A percentile compares a stretch with the other conserved stretches of the same genome.
phyloP scores from a whole-genome alignment of 2,888 invertebrate genomes.

The Eretmocerus hayati region DNA sequence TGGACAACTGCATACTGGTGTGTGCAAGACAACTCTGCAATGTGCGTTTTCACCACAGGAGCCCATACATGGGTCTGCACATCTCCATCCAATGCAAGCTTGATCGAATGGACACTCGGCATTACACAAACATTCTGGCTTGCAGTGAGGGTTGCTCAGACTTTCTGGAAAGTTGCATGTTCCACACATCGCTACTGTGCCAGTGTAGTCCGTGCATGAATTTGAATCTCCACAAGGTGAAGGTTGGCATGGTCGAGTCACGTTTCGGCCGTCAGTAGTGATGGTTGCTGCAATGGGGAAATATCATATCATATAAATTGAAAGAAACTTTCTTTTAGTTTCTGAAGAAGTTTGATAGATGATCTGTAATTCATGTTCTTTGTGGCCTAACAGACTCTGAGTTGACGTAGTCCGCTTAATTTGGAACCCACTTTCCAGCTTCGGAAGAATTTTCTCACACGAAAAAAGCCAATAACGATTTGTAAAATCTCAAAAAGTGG shows the following conservation, averaged over 20 bases:
- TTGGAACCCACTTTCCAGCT: too few species aligned
- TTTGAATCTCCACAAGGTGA: conserved; percentile 68
- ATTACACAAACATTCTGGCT: conserved; percentile 78
- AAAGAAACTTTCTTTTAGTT: too few species aligned
- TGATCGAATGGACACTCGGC: conserved; percentile 71
- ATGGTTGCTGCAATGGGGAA: conserved; percentile 26
- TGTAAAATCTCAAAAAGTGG: too few species aligned
- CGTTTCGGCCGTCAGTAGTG: conserved; percentile 45
- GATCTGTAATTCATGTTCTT: too few species aligned
- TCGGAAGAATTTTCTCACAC: too few species aligned
- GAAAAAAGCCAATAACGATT: too few species aligned
- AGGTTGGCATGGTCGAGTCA: conserved; percentile 64
- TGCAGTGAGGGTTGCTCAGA: conserved; percentile 64
- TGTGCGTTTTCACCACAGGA: conserved; percentile 73
- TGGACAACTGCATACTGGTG: conserved; percentile 74
- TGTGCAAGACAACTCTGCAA: conserved; percentile 70
- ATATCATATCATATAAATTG: neutral
- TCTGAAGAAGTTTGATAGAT: too few species aligned
- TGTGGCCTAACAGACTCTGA: too few species aligned
- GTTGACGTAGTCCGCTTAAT: too few species aligned
- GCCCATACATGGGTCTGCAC: conserved; percentile 61
- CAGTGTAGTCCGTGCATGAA: conserved; percentile 63
- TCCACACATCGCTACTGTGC: conserved; percentile 72
- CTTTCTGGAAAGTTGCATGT: conserved; percentile 65
- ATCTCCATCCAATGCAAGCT: conserved; percentile 63